Evolutionary conservation across 2,113 vertebrate genomes (phyloP).

Genomic region (Ariopsis seemanni): DNA sequence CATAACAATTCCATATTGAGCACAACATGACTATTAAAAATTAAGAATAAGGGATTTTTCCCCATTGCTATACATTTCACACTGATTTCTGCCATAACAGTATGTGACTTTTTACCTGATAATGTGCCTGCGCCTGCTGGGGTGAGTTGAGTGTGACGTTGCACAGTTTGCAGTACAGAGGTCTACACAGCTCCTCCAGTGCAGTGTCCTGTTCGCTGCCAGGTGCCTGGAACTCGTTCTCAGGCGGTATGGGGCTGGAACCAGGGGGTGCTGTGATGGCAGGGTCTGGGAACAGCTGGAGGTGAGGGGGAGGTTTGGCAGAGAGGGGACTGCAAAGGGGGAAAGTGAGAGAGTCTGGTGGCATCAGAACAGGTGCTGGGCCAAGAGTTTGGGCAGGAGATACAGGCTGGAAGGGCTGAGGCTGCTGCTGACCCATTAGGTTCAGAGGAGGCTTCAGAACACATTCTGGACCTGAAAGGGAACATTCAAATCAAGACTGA

Average conservation of each 20-base stretch:
- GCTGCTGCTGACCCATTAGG: slow-evolving; percentile 76
- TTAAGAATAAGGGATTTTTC: not conserved
- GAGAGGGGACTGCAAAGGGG: slow-evolving; percentile 60
- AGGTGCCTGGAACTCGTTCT: slow-evolving; percentile 77
- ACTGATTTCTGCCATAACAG: not conserved
- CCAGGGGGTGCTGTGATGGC: slow-evolving; percentile 63
- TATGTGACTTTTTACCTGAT: slow-evolving; percentile 80
- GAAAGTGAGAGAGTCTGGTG: slow-evolving; percentile 56
- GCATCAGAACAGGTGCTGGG: slow-evolving; percentile 61
- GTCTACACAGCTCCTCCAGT: slow-evolving; percentile 94
- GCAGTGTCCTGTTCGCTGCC: slow-evolving; percentile 82
- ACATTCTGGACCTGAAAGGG: slow-evolving; percentile 69
- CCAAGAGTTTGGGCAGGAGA: slow-evolving; percentile 61
- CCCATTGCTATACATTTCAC: not conserved
- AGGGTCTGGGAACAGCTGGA: slow-evolving; percentile 78
- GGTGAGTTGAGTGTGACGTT: slow-evolving; percentile 96
- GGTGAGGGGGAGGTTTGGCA: slow-evolving; percentile 55
- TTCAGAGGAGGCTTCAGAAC: slow-evolving; percentile 69
- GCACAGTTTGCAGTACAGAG: slow-evolving; percentile 97
- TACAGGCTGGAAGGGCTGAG: slow-evolving; percentile 75
- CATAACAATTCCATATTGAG: not conserved
- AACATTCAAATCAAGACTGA: slow-evolving; percentile 25
- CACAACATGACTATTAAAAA: not conserved
- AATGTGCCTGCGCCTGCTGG: slow-evolving; percentile 97
- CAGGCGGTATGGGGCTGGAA: slow-evolving; percentile 76